Percentiles rank a stretch among this genome's conserved stretches.
Conservation (phyloP, 2,888 invertebrate genomes). For the Icerya purchasi region DNA sequence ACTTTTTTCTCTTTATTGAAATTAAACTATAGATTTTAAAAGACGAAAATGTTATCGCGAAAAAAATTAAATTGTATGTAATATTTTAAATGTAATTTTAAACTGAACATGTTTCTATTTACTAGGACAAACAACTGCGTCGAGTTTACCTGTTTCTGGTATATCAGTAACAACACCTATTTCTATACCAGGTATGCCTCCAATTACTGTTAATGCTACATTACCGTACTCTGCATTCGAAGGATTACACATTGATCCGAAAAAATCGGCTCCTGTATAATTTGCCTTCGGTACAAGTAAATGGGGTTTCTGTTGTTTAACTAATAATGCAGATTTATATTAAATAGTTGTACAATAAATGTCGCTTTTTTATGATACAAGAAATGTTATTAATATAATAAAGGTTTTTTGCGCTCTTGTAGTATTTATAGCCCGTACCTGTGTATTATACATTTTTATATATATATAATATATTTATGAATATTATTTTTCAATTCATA, state of each 20-base stretch:
- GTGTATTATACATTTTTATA: neutral
- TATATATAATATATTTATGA: no score
- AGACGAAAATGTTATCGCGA: neutral
- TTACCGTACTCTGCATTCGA: constrained; percentile 39
- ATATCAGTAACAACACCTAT: constrained; percentile 41
- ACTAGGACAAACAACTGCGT: no score
- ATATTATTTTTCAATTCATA: no score
- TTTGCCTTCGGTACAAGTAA: no score
- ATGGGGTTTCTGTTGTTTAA: no score
- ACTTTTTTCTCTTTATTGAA: no score
- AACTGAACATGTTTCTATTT: constrained; percentile 8
- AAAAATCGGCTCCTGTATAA: constrained; percentile 11
- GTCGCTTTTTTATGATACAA: no score
- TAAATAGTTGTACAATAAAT: no score
- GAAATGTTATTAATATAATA: no score
- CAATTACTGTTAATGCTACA: constrained; percentile 52
- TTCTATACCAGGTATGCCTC: constrained; percentile 54
- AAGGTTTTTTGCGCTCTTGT: neutral
- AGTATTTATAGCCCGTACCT: neutral
- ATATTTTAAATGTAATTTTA: neutral
- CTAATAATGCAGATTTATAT: no score
- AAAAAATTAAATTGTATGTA: neutral
- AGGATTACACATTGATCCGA: constrained; percentile 22
- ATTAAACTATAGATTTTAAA: neutral
- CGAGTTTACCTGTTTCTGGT: constrained; percentile 21